Conservation (phyloP, 2,797 vertebrate genomes). For the Pseudochromis fuscus region DNA sequence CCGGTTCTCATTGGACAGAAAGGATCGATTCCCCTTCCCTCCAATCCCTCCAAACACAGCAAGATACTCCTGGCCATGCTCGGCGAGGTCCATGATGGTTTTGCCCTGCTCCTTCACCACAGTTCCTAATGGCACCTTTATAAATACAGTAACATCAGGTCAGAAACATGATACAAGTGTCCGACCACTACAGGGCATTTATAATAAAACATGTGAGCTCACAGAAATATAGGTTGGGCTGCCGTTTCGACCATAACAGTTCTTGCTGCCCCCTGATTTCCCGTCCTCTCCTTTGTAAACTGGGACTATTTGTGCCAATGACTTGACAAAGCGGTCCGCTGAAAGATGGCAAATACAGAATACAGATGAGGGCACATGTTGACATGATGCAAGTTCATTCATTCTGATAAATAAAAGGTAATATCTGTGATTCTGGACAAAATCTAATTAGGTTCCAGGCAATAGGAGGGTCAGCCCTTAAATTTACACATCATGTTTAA, state of each 20-base stretch:
- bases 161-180: neutral
- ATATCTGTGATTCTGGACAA: no score
- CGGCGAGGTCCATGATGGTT: slow-evolving; percentile 87
- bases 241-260: slow-evolving; percentile 91
- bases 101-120: slow-evolving; percentile 89
- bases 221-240: slow-evolving; percentile 84
- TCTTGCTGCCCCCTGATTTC: slow-evolving; percentile 87
- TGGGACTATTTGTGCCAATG: slow-evolving; percentile 85
- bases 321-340: slow-evolving; percentile 91
- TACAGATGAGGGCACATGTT: neutral
- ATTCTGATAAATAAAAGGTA: no score
- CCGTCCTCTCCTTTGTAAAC: slow-evolving; percentile 88
- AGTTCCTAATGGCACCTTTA: slow-evolving; percentile 93
- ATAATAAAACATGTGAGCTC: slow-evolving; percentile 59
- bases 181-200: neutral
- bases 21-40: slow-evolving; percentile 96
- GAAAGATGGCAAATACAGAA: slow-evolving; percentile 41
- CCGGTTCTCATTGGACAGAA: slow-evolving; percentile 93
- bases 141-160: neutral
- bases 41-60: slow-evolving; percentile 92
- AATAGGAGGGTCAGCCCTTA: neutral
- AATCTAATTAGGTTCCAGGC: neutral
- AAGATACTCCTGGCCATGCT: slow-evolving; percentile 87
- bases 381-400: no score
- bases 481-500: neutral